Evolutionary conservation across 64 coral and sea anemone genomes (phyloP), one percentile per base, ranked within the genome.

Genomic region (Porites lutea): DNA sequence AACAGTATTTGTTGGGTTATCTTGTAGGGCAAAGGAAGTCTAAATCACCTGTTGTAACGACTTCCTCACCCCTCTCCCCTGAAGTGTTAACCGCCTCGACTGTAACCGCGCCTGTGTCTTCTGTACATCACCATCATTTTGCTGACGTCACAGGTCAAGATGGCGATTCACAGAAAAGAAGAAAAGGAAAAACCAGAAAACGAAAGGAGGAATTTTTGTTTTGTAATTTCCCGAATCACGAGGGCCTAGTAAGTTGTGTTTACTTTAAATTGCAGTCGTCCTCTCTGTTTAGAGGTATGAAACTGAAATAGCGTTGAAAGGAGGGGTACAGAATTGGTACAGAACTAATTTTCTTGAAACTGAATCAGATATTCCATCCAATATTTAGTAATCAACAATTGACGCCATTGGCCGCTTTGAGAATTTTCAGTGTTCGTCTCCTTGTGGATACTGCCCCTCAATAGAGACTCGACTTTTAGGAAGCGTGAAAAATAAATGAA

Each of bases 111-210:
- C 91, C 91, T 65, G 60, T 74, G 0, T 91, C 89, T 13, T 79
- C 91, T 57, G 73, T 97, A 13, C 92, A 94, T 91, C 92, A 97
- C 19, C 95, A 97, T 72, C 88, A 96, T 50, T 93, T 94, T 82
- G 75, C 64, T 87, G 88, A 71, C 37, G 5, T 83, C 68, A 71
- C 81, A 47, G 63, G 88, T 57, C 57, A 82, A 48, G 79, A 94
- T 59, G 81, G 65, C 13, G 73, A 57, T 11, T 54, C 55, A 60
- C 67, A 49, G n/a, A 93, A 59, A 59, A 94, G 47, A 74, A 97
- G 94, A 48, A 87, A 69, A 22, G 52, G 79, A 18, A 93, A 92
- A 76, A 23, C 58, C 48, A 79, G 55, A 48, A 84, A 84, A 69
- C 81, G 20, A 68, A 21, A 77, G 16, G 59, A 74, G 48, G 95